phyloP scores from a whole-genome alignment of 2,113 vertebrate genomes.

The Capreolus pygargus region DNA sequence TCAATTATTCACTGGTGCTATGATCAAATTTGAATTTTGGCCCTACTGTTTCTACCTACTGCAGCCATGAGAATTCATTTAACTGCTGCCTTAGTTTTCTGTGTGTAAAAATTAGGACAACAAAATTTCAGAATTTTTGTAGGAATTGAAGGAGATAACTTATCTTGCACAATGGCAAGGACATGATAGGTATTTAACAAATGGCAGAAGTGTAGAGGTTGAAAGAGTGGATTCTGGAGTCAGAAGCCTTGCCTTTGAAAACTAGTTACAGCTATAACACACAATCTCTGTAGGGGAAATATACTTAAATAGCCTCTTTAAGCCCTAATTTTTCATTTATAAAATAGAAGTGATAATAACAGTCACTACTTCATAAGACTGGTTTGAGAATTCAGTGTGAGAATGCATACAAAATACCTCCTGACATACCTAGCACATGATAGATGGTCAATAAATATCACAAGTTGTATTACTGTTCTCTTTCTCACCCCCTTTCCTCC shows the following conservation, averaged over 20 bases:
- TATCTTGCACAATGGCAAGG: neutral
- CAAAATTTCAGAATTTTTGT: neutral
- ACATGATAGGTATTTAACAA: neutral
- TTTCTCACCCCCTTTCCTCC: neutral
- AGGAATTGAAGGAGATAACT: neutral
- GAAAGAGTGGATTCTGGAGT: neutral
- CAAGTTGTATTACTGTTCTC: neutral
- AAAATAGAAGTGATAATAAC: conserved; percentile 16
- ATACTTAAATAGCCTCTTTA: neutral
- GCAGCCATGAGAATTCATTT: neutral
- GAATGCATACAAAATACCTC: neutral
- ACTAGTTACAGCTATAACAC: neutral
- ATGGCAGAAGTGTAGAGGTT: neutral
- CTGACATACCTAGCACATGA: neutral
- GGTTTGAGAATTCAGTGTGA: neutral
- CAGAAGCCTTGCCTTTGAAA: neutral
- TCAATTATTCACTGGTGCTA: neutral
- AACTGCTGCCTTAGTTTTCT: neutral
- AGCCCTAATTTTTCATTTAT: neutral
- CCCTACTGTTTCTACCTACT: neutral
- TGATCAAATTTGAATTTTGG: neutral
- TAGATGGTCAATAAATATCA: neutral
- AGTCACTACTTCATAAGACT: neutral
- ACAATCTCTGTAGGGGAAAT: neutral
- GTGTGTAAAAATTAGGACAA: neutral